phyloP scores from a whole-genome alignment of 1,140 invertebrate species.

The Drosophila quadrilineata region DNA sequence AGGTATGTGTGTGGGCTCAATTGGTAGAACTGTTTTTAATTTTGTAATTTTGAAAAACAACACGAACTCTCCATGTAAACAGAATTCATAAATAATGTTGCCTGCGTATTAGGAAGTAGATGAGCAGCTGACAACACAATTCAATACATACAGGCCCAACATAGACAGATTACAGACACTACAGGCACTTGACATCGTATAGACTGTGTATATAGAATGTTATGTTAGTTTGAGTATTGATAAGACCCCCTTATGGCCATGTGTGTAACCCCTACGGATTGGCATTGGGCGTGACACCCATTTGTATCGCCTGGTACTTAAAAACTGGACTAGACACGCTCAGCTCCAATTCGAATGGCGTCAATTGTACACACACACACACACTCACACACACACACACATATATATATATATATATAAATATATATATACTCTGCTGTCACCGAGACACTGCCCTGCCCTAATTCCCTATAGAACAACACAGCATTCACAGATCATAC shows the following conservation, averaged over 20 bases:
- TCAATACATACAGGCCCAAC: too few relatives aligned
- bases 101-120: conserved; percentile 65
- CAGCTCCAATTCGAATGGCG: not conserved
- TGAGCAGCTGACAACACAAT: conserved; percentile 31
- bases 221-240: too few relatives aligned
- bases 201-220: too few relatives aligned
- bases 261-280: conserved; percentile 9
- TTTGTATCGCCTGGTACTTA: too few relatives aligned
- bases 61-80: conserved; percentile 49
- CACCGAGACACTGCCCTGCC: not conserved
- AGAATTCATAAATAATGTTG: conserved; percentile 46
- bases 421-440: too few relatives aligned
- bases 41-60: conserved; percentile 47
- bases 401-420: too few relatives aligned
- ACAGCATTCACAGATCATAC: not conserved
- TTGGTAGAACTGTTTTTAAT: too few relatives aligned
- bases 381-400: too few relatives aligned
- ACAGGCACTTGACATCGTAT: too few relatives aligned
- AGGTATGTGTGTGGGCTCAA: too few relatives aligned
- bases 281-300: conserved; percentile 9
- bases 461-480: not conserved
- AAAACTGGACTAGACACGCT: not conserved
- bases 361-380: not conserved
- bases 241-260: conserved; percentile 19
- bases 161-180: too few relatives aligned